These are phyloP conservation scores for Muntiacus reevesi DNA, from an alignment of 2,113 vertebrate species.

Conservation along the genomic window DNA sequence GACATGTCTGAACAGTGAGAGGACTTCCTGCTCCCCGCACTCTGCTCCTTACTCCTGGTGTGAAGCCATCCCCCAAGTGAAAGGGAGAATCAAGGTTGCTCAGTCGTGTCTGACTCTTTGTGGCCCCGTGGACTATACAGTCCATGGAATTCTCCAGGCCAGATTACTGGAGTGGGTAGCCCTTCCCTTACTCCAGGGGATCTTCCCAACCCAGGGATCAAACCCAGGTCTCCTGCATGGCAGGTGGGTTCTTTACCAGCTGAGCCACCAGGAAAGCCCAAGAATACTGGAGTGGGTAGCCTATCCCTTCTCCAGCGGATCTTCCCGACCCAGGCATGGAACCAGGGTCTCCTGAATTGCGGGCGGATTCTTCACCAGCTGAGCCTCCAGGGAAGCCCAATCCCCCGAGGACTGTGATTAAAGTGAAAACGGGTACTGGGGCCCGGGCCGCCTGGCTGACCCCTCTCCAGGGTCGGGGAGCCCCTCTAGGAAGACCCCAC, in stretches of 20 bases:
- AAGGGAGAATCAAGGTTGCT: neutral
- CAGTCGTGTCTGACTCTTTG: fast-evolving
- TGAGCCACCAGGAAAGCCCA: neutral
- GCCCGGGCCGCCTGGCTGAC: fast-evolving
- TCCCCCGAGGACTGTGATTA: fast-evolving
- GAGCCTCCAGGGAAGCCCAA: neutral
- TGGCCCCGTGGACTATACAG: fast-evolving
- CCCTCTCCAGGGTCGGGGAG: fast-evolving
- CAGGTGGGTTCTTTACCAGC: neutral
- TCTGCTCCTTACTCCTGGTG: too few relatives aligned
- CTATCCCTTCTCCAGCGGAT: neutral
- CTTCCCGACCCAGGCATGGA: neutral
- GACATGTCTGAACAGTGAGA: fast-evolving
- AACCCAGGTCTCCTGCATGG: neutral
- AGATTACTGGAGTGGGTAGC: neutral
- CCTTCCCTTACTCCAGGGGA: neutral
- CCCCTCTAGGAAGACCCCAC: fast-evolving
- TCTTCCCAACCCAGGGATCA: neutral
- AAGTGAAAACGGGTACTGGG: neutral
- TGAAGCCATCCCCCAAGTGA: fast-evolving
- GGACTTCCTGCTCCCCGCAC: fast-evolving
- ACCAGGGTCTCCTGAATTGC: neutral
- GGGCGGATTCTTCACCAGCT: neutral
- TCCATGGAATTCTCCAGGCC: neutral
- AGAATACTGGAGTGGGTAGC: neutral